Percentiles rank a stretch among this genome's conserved stretches.
Evolutionary conservation across 2,113 vertebrate genomes (phyloP).

Genomic region (Smithornis capensis): DNA sequence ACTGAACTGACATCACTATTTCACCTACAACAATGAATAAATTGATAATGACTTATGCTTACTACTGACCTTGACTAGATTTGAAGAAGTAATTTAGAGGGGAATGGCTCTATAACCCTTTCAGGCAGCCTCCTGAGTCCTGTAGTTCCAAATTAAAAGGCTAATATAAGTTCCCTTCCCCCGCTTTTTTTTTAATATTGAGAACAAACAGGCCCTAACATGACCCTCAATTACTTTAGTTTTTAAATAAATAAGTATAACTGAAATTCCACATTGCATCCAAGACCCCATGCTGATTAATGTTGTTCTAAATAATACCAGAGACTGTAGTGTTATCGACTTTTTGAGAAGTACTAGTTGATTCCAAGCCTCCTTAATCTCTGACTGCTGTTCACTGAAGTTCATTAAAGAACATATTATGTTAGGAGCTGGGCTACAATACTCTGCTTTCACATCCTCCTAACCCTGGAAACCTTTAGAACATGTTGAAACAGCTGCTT

Average conservation of each 20-base stretch:
- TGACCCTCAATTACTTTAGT: neutral
- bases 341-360: conserved; percentile 6
- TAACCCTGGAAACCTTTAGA: neutral
- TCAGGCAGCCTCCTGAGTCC: neutral
- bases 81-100: conserved; percentile 16
- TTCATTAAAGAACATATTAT: conserved; percentile 31
- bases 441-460: neutral
- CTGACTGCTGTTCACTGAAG: neutral
- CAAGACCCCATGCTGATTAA: conserved; percentile 26
- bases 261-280: conserved; percentile 38
- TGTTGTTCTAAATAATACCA: conserved; percentile 30
- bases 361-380: conserved; percentile 42
- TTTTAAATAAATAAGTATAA: neutral
- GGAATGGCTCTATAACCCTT: neutral
- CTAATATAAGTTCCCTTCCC: neutral
- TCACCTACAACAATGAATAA: neutral
- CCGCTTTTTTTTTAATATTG: neutral
- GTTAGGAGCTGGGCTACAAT: neutral
- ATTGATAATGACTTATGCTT: neutral
- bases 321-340: neutral
- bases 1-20: neutral
- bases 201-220: conserved; percentile 43
- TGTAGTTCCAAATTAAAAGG: conserved; percentile 16
- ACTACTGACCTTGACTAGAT: conserved; percentile 5
- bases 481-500: neutral